Conservation (phyloP, 2,113 vertebrate species). For the Anser brachyrhynchus region DNA sequence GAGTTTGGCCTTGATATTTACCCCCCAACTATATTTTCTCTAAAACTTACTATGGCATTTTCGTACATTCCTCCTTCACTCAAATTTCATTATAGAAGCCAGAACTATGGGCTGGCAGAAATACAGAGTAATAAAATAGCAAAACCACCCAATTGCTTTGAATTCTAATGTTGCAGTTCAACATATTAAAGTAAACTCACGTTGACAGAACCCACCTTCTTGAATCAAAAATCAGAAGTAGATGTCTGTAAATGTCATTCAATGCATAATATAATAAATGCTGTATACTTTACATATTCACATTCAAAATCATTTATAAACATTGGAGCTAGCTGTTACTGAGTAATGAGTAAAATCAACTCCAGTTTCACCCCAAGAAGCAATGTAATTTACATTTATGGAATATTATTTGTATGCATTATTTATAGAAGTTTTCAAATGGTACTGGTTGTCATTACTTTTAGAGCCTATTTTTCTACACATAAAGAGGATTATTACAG, state of each 20-base stretch:
- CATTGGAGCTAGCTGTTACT: background rate
- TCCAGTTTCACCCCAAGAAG: slow-evolving; percentile 16
- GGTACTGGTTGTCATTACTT: background rate
- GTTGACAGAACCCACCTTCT: background rate
- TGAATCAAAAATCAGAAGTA: slow-evolving; percentile 28
- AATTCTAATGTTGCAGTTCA: background rate
- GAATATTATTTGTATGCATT: background rate
- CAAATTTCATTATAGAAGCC: background rate
- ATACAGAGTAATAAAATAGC: background rate
- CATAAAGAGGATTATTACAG: slow-evolving; percentile 1
- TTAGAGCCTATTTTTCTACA: slow-evolving; percentile 20
- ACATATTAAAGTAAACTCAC: background rate
- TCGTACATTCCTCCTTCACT: background rate
- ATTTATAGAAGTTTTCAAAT: slow-evolving; percentile 10
- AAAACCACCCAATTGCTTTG: background rate
- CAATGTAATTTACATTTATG: slow-evolving; percentile 8
- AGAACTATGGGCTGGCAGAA: background rate
- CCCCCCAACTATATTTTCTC: background rate
- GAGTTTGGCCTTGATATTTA: background rate
- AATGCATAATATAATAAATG: background rate
- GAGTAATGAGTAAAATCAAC: slow-evolving; percentile 27
- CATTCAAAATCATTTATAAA: slow-evolving; percentile 33
- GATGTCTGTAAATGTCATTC: slow-evolving; percentile 26
- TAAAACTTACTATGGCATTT: background rate
- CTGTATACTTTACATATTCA: background rate